Base-by-base conservation (phyloP, 1,140 invertebrate genomes). In the Cryptotermes secundus region DNA sequence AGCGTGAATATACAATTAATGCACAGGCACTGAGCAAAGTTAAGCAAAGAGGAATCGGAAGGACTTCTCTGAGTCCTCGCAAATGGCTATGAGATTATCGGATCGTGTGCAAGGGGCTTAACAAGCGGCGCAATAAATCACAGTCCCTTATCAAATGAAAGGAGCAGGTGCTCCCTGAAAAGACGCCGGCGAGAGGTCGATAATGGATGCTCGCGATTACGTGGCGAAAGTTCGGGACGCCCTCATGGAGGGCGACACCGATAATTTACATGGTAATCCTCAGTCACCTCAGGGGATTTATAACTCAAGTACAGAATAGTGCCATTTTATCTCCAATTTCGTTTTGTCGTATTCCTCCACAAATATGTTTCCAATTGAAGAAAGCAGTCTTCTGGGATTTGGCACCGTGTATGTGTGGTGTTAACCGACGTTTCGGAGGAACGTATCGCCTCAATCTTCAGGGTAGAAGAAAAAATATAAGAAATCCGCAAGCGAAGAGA, bases 261-360 rank as follows among this genome's bases (percentile, higher is more conserved):
- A 72, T 72, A 72, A 72, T 31, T 72, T 72, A 72, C 59, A 72
- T 2, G 59, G n/a, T 72, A 72, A 72, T 59, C 53, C 53, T 59
- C 53, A 59, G 53, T 59, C 53, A 59, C 6, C 53, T 59, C 53
- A 1, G 6, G 9, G 53, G 53, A n/a, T 59, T 59, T 42, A 42
- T 12, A 10, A 42, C 16, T 3, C 38, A 1, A 14, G 9, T 42
- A 42, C 2, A 42, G 9, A 42, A 42, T 42, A 42, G 38, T 42
- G 16, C 2, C 38, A 42, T 14, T 6, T 42, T 10, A 0, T 42
- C 38, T 42, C n/a, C n/a, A n/a, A n/a, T n/a, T n/a, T n/a, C n/a
- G n/a, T n/a, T n/a, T n/a, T n/a, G n/a, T 22, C 10, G 3, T 4
- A 49, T 3, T 19, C 45, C n/a, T n/a, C n/a, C n/a, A n/a, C n/a